A percentile compares a stretch with the other conserved stretches of the same genome.
Evolutionary conservation across 2,888 invertebrate genomes (phyloP).

Genomic region (Gandaritis pyraliata): DNA sequence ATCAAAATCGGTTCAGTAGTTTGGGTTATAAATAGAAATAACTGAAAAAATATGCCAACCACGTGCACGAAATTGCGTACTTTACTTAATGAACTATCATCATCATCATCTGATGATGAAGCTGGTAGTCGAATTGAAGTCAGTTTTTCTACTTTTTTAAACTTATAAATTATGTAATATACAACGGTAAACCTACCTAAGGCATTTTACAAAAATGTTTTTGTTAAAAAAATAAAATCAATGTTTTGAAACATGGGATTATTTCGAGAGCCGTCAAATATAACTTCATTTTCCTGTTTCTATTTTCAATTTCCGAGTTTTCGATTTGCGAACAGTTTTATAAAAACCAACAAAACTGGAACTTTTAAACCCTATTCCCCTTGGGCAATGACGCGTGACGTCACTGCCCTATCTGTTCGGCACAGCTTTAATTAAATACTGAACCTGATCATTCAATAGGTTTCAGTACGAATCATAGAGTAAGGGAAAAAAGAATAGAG

Average conservation of each 20-base stretch:
- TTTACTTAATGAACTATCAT: no score
- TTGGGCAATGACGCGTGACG: slow-evolving; percentile 32
- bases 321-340: slow-evolving; percentile 12
- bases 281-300: neutral
- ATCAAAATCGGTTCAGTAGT: no score
- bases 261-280: neutral
- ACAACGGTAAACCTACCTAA: no score
- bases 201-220: no score
- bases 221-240: neutral
- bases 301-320: slow-evolving; percentile 14
- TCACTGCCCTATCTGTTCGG: slow-evolving; percentile 36
- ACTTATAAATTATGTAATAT: no score
- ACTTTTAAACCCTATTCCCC: slow-evolving; percentile 25
- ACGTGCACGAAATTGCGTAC: no score
- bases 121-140: no score
- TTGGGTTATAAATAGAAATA: no score
- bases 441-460: slow-evolving; percentile 2
- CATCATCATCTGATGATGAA: no score
- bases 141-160: no score
- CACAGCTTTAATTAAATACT: slow-evolving; percentile 30
- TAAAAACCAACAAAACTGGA: slow-evolving; percentile 24
- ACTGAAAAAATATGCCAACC: no score
- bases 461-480: neutral
- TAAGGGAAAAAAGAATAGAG: no score
- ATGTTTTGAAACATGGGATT: neutral